phyloP scores from a whole-genome alignment of 2,113 vertebrate genomes.

The Datnioides undecimradiatus region DNA sequence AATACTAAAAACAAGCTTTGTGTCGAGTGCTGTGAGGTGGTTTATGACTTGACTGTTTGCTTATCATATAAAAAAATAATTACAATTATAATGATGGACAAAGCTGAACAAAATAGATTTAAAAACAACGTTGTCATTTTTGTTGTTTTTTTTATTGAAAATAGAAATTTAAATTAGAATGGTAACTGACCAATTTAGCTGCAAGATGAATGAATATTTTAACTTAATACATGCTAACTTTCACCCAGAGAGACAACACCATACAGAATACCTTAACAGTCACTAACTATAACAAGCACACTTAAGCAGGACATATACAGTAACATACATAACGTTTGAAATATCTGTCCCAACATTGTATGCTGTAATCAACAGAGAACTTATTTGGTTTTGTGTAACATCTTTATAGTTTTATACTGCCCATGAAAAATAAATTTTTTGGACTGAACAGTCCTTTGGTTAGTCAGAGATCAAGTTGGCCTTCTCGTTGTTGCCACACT shows the following conservation, averaged over 20 bases:
- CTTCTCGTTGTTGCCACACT: slow-evolving; percentile 52
- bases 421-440: neutral
- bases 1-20: neutral
- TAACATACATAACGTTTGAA: slow-evolving; percentile 20
- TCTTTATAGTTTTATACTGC: neutral
- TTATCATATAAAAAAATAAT: neutral
- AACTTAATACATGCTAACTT: slow-evolving; percentile 25
- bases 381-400: slow-evolving; percentile 48
- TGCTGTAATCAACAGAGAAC: slow-evolving; percentile 44
- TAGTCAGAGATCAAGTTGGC: slow-evolving; percentile 58
- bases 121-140: neutral
- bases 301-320: neutral
- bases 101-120: neutral
- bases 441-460: neutral
- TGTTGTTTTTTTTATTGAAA: slow-evolving; percentile 61
- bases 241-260: neutral
- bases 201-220: slow-evolving; percentile 20
- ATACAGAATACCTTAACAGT: slow-evolving; percentile 4
- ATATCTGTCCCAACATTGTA: slow-evolving; percentile 9
- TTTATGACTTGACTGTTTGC: neutral
- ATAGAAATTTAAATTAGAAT: slow-evolving; percentile 32
- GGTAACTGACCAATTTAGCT: slow-evolving; percentile 7
- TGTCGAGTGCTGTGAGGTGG: neutral
- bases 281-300: slow-evolving; percentile 2
- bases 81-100: neutral